Evolutionary conservation across 2,888 invertebrate species (phyloP), one percentile per base, ranked within the genome.

Genomic region (Andrena bicolor): DNA sequence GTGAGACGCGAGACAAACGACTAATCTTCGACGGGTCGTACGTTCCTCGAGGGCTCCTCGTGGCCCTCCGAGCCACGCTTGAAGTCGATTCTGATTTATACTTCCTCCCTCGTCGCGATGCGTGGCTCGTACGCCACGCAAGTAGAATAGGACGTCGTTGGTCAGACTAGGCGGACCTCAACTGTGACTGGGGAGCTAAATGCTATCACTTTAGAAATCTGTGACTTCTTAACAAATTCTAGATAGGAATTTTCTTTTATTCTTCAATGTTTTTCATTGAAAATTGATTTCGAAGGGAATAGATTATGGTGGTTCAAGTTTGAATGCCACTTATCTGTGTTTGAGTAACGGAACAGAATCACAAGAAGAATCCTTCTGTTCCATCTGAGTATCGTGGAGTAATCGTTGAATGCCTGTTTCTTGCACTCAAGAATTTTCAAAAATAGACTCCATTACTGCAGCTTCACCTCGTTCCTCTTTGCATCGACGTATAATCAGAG

Each of bases 1-100:
- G 90, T 90, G 90, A 91, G 88, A 85, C 78, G 90, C 80, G 76
- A 89, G 75, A 84, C 84, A 90, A 91, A 89, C 80, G 88, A 65
- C 83, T 83, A 84, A 83, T 83, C 83, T 75, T 63, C 74, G 66
- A 82, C 16, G 71, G 35, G 13, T 23, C 32, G 20, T 10, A 26
- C 65, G 65, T 53, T 49, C 48, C 13, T 41, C 30, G 60, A 70
- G n/a, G 60, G 58, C 60, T 28, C 23, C 41, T 41, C 64, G 41
- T 26, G 70, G 41, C 32, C 80, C 80, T 63, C 70, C 65, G 53
- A 53, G 63, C 72, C 71, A 53, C 53, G 51, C 20, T 60, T 61
- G 48, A 48, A 65, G n/a, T 49, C 35, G 53, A 69, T 56, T 26
- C 51, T 58, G 63, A 79, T 79, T 79, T 72, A 80, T 79, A 61